phyloP scores from a whole-genome alignment of 2,888 invertebrate genomes.

The Epistrophella euchroma region DNA sequence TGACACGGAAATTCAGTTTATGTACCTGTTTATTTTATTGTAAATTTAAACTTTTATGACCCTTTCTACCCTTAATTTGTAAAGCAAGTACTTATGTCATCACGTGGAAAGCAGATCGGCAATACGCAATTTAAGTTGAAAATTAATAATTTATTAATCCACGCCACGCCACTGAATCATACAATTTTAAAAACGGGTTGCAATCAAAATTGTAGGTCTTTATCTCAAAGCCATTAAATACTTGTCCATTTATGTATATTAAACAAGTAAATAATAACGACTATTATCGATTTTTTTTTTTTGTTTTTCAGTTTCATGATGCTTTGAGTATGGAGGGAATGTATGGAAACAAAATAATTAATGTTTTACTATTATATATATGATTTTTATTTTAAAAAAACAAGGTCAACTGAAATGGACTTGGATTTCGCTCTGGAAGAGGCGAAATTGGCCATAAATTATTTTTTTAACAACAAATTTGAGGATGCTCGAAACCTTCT shows the following conservation, averaged over 20 bases:
- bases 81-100: too few species aligned
- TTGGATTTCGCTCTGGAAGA: slow-evolving; percentile 87
- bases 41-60: too few species aligned
- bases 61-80: too few species aligned
- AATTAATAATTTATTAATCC: too few species aligned
- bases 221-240: too few species aligned
- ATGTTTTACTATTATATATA: background rate
- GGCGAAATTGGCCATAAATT: slow-evolving; percentile 91
- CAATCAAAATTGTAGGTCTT: too few species aligned
- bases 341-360: slow-evolving; percentile 33
- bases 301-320: slow-evolving; percentile 60
- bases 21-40: too few species aligned
- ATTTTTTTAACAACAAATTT: slow-evolving; percentile 97
- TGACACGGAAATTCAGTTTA: too few species aligned
- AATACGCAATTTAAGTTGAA: too few species aligned
- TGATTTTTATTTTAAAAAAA: background rate
- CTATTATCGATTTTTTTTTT: background rate
- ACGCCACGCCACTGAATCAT: too few species aligned
- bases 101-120: too few species aligned
- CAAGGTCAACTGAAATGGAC: slow-evolving; percentile 77
- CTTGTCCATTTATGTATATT: background rate
- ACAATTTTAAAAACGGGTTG: too few species aligned
- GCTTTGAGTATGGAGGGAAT: slow-evolving; percentile 57
- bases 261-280: background rate
- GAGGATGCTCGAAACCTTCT: slow-evolving; percentile 91